Conservation (phyloP, 1,140 invertebrate species). For the Triops longicaudatus region DNA sequence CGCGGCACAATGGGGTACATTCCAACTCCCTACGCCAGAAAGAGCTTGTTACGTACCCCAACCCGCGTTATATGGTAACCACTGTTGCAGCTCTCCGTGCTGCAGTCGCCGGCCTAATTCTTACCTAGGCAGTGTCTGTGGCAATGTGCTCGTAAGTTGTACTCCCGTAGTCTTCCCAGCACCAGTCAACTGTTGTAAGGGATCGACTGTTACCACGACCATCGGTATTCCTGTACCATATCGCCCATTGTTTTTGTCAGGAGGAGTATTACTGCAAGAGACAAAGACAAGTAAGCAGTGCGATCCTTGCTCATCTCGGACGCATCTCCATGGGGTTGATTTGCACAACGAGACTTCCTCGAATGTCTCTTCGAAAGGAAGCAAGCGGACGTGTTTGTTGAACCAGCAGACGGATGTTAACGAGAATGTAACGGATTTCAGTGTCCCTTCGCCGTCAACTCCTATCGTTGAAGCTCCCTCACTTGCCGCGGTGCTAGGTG, state of each 20-base stretch:
- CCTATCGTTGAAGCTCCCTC: not conserved
- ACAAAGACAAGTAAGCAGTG: not conserved
- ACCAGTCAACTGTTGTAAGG: not conserved
- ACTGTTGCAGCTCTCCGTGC: not conserved
- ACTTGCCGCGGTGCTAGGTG: not conserved
- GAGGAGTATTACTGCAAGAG: not conserved
- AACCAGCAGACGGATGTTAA: not conserved
- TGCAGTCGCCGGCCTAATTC: slow-evolving; percentile 8
- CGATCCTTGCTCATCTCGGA: not conserved
- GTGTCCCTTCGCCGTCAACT: not conserved
- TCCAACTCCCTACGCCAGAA: not conserved
- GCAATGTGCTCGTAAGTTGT: not conserved
- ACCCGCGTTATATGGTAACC: not conserved
- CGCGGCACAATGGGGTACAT: not conserved
- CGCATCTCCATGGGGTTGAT: not conserved
- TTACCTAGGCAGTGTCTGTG: not conserved
- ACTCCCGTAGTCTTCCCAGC: not conserved
- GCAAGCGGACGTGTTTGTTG: not conserved
- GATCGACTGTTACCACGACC: not conserved
- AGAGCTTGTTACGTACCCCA: not conserved
- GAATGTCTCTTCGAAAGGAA: not conserved
- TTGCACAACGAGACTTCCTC: not conserved
- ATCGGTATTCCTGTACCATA: not conserved
- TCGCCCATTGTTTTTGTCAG: not conserved
- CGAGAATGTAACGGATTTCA: not conserved